Conservation (phyloP, 2,797 vertebrate species). For the Vultur gryphus region DNA sequence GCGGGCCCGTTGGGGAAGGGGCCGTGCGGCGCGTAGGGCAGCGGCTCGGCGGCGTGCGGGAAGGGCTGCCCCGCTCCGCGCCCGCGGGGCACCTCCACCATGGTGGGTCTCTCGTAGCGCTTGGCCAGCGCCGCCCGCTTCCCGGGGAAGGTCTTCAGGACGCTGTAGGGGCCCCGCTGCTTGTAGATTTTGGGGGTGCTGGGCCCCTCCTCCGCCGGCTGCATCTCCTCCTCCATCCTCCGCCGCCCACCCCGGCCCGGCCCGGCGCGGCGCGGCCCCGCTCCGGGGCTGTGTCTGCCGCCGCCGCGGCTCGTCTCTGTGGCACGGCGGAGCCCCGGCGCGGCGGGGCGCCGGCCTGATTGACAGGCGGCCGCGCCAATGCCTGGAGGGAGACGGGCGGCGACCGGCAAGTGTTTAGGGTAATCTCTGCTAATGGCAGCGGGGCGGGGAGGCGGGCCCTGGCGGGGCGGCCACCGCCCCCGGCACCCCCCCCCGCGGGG, state of each 20-base stretch:
- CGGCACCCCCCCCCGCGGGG: neutral
- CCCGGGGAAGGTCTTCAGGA: conserved; percentile 87
- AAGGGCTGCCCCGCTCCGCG: conserved; percentile 76
- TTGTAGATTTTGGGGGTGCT: conserved; percentile 88
- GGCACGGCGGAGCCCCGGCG: conserved; percentile 72
- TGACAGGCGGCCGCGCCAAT: conserved; percentile 92
- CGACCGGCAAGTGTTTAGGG: conserved; percentile 73
- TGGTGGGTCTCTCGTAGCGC: conserved; percentile 89
- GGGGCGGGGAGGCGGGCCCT: conserved; percentile 61
- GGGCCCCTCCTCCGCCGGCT: conserved; percentile 89
- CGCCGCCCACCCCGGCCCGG: conserved; percentile 5
- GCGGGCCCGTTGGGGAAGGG: conserved; percentile 82
- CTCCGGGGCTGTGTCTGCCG: conserved; percentile 45
- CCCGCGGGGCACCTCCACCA: conserved; percentile 87
- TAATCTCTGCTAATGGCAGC: conserved; percentile 75
- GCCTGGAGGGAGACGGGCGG: conserved; percentile 83
- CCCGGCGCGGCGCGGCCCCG: neutral
- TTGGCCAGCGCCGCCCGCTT: conserved; percentile 80
- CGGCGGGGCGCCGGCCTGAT: conserved; percentile 83
- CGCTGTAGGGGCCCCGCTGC: conserved; percentile 87
- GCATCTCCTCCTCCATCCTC: conserved; percentile 78
- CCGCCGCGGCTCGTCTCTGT: conserved; percentile 64
- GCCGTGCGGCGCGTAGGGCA: conserved; percentile 78
- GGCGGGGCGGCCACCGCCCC: neutral
- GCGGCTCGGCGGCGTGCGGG: conserved; percentile 73